Percentiles rank a stretch among this genome's conserved stretches.
phyloP scores from a whole-genome alignment of 2,888 invertebrate genomes.

The Drosophila sordidula region DNA sequence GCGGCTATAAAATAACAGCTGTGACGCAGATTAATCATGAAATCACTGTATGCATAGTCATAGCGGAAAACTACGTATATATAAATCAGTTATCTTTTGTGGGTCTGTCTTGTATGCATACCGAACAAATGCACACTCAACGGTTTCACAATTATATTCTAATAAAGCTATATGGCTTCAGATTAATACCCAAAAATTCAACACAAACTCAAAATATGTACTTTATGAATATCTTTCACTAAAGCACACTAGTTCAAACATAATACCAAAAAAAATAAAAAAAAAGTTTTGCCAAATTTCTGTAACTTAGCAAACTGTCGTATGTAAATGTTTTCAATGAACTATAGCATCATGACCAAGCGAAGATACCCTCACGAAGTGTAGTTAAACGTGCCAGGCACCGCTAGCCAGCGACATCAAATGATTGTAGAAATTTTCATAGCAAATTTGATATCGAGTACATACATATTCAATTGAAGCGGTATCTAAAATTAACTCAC shows the following conservation, averaged over 20 bases:
- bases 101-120: background rate
- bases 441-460: conserved; percentile 46
- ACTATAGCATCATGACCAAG: background rate
- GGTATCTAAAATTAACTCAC: conserved; percentile 31
- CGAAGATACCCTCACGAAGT: conserved; percentile 9
- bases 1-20: conserved; percentile 9
- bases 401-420: conserved; percentile 28
- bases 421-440: conserved; percentile 51
- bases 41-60: conserved; percentile 2
- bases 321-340: too few relatives aligned
- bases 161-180: too few relatives aligned
- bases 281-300: too few relatives aligned
- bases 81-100: conserved; percentile 12
- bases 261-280: too few relatives aligned
- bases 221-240: too few relatives aligned
- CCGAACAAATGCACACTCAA: background rate
- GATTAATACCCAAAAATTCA: too few relatives aligned
- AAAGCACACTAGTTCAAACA: too few relatives aligned
- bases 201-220: too few relatives aligned
- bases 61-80: conserved; percentile 3
- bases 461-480: conserved; percentile 36
- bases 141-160: background rate
- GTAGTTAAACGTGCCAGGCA: conserved; percentile 49
- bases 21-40: conserved; percentile 45
- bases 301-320: background rate